These are phyloP conservation scores for Cristatella mucedo DNA, from an alignment of 2,888 invertebrate genomes.

Conservation along the genomic window DNA sequence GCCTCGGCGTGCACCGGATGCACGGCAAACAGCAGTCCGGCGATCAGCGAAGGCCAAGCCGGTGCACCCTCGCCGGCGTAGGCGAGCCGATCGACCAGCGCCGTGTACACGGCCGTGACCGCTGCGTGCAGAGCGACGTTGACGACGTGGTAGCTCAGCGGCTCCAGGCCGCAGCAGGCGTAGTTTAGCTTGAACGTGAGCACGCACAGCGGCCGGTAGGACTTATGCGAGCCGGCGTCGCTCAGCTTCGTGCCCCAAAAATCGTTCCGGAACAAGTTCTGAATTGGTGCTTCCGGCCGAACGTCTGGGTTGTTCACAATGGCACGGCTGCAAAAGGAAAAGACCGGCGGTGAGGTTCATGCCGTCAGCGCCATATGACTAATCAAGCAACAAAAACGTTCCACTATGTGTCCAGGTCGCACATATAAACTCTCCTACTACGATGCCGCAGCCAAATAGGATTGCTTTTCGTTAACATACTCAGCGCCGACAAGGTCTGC, in stretches of 20 bases:
- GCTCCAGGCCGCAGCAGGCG: constrained; percentile 46
- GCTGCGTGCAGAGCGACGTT: constrained; percentile 71
- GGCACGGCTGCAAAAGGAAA: constrained; percentile 61
- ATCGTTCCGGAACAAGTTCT: constrained; percentile 69
- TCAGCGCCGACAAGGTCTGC: too few species aligned
- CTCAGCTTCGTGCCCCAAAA: constrained; percentile 93
- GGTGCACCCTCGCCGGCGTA: too few species aligned
- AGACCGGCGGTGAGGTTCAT: too few species aligned
- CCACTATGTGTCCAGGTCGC: too few species aligned
- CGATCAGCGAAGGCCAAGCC: constrained; percentile 49
- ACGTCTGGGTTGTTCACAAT: constrained; percentile 86
- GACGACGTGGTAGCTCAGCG: constrained; percentile 54
- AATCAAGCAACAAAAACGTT: too few species aligned
- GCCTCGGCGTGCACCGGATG: constrained; percentile 95
- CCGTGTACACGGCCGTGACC: constrained; percentile 65
- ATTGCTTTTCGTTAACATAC: too few species aligned
- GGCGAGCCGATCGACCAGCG: constrained; percentile 25
- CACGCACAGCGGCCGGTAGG: constrained; percentile 80
- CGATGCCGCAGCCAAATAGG: too few species aligned
- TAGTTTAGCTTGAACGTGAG: constrained; percentile 72
- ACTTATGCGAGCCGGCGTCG: constrained; percentile 86
- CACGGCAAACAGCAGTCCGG: constrained; percentile 74
- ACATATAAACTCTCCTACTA: too few species aligned
- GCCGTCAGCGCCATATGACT: too few species aligned
- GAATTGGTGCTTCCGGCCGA: constrained; percentile 58